Percentiles rank a stretch among this genome's conserved stretches.
phyloP scores from a whole-genome alignment of 2,888 invertebrate species.

The Hipparchia sbordonii region DNA sequence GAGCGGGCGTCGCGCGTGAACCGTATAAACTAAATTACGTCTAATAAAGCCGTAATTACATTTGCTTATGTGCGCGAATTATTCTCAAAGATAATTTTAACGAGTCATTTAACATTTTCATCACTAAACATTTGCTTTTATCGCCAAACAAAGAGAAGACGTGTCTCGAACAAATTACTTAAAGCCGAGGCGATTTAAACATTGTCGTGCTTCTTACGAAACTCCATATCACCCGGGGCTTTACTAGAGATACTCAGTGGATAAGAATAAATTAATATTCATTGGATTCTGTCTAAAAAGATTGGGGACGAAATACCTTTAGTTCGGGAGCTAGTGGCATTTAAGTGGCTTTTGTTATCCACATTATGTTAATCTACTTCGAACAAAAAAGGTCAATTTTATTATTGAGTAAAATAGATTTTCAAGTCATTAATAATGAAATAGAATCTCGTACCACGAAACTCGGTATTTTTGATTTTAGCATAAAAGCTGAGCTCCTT shows the following conservation, averaged over 20 bases:
- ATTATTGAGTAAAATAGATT: neutral
- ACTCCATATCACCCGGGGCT: conserved; percentile 25
- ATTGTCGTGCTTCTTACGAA: conserved; percentile 8
- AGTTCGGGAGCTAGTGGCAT: conserved; percentile 3
- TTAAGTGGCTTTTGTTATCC: neutral
- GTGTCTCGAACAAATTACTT: conserved; percentile 15
- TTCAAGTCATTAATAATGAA: no score
- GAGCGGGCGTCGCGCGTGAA: no score
- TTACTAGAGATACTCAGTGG: conserved; percentile 27
- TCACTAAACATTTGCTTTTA: neutral
- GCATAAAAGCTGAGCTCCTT: no score
- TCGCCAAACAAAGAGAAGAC: conserved; percentile 6
- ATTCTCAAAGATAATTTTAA: neutral
- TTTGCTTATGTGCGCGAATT: neutral
- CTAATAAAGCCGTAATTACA: no score
- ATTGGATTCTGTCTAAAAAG: conserved; percentile 39
- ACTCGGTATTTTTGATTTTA: no score
- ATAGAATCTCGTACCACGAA: no score
- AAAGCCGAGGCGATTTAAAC: conserved; percentile 21
- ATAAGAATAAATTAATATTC: conserved; percentile 41
- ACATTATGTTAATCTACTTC: neutral
- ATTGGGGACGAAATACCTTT: conserved; percentile 27
- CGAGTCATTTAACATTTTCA: conserved; percentile 1
- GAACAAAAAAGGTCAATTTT: no score
- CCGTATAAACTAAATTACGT: no score